Base-by-base conservation (phyloP, 2,113 vertebrate species). In the Pangasianodon hypophthalmus region DNA sequence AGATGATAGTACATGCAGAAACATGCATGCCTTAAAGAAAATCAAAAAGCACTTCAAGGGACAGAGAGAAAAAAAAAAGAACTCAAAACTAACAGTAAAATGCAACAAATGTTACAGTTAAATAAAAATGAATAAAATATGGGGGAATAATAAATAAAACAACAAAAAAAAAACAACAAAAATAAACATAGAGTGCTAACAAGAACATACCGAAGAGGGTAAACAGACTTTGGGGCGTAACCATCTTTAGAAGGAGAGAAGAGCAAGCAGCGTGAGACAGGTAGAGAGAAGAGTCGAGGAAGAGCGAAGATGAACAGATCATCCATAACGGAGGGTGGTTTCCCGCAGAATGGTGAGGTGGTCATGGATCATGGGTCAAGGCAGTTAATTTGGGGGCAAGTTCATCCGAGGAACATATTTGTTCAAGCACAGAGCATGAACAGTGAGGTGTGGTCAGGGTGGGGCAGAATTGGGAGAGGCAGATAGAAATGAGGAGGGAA, bases 261-360 rank as follows among this genome's bases (percentile, higher is more conserved):
- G 94, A 95, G 94, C 95, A 96, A 99, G 98, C 98, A 98, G 98
- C 98, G 96, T 97, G 97, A 98, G 97, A 99, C 98, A 99, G 98
- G 98, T 97, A 97, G 97, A 97, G 97, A 98, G 97, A 97, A 98
- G 98, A 99, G 98, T 98, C 97, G 98, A 98, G 98, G 98, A 97
- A 97, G 97, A 97, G 96, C 97, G 97, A 97, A 97, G 98, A 99
- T 99, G 98, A 98, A 99, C 98, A 99, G 98, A 99, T 99, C 98
- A 98, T 99, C 98, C 98, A 98, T 97, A 99, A 97, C 98, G 97
- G 96, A 99, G 98, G 97, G 98, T 98, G 98, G 98, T 97, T 95
- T 98, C 97, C 97, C 97, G 97, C 96, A 99, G 97, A 98, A 97
- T 98, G 98, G 98, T 99, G 98, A 99, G 96, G 98, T 98, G 98